Base-by-base conservation (phyloP, 23 tunicate genomes). In the Halocynthia aurantium region DNA sequence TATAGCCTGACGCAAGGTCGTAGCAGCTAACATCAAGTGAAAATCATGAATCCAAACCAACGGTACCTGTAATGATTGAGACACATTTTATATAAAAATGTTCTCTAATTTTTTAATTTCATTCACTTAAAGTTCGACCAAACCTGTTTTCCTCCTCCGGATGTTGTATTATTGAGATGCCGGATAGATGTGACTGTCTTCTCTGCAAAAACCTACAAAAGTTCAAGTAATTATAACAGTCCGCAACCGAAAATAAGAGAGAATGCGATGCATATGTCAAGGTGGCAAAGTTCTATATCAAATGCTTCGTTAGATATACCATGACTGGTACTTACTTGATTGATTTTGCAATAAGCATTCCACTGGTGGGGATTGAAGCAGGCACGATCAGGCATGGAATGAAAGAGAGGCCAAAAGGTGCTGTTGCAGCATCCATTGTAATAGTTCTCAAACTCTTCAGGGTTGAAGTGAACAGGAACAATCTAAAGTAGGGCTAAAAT, bases 21-120 rank as follows among this genome's bases (percentile, higher is more conserved):
- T 74, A 53, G 78, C 78, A 7, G 78, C 78, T 12, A 74, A 62
- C 78, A 74, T 74, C 78, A 74, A 54, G 31, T 74, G 78, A 18
- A 51, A 74, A 15, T 74, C 78, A 54, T 74, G 78, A 74, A 74
- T 74, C 78, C 78, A 74, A 7, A 74, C 78, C 78, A 74, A 49
- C 0, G 78, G 78, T 9, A 22, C 22, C 78, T 74, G 56, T 54
- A 74, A 56, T 2, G 20, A 15, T 51, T 31, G 2, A 31, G 44
- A 4, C 44, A 31, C 44, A 31, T 31, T 31, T 31, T 31, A 31
- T 31, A 31, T 31, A 4, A 31, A 31, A 31, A 31, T 31, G 44
- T 31, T 31, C 44, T 31, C 44, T 0, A 31, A 31, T 0, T 31
- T 31, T 31, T 31, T 31, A 31, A 31, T 31, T 31, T 31, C 44